Conservation (phyloP, 2,888 invertebrate species). For the Minunthozetes semirufus region DNA sequence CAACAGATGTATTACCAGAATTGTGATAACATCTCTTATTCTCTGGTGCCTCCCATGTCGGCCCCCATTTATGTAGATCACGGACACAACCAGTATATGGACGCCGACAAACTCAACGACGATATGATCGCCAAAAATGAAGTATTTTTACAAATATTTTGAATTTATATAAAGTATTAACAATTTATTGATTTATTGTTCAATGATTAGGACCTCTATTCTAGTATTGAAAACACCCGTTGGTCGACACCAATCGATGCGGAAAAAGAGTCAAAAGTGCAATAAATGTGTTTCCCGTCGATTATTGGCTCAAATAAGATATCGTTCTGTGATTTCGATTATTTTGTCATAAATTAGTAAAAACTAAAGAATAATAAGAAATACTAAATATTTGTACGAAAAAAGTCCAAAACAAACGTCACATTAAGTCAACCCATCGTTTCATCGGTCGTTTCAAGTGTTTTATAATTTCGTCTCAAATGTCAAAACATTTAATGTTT, state of each 20-base stretch:
- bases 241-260: conserved; percentile 9
- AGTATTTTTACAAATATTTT: not conserved
- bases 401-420: not conserved
- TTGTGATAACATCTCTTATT: conserved; percentile 4
- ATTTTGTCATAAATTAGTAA: not conserved
- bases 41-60: not conserved
- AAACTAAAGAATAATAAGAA: not conserved
- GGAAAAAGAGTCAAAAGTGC: conserved; percentile 10
- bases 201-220: conserved; percentile 11
- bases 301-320: not conserved
- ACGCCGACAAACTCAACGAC: conserved; percentile 39
- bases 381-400: not conserved
- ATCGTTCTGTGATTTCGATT: not conserved
- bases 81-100: conserved; percentile 4
- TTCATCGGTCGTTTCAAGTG: not conserved
- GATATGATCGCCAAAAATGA: conserved; percentile 27
- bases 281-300: not conserved
- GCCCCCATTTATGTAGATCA: not conserved
- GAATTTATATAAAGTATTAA: too few relatives aligned
- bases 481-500: not conserved
- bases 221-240: conserved; percentile 19
- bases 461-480: not conserved
- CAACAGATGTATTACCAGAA: not conserved
- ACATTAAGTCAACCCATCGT: not conserved
- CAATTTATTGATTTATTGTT: too few relatives aligned